Evolutionary conservation across 2,888 invertebrate species (phyloP).

Genomic region (Melanotus villosus): DNA sequence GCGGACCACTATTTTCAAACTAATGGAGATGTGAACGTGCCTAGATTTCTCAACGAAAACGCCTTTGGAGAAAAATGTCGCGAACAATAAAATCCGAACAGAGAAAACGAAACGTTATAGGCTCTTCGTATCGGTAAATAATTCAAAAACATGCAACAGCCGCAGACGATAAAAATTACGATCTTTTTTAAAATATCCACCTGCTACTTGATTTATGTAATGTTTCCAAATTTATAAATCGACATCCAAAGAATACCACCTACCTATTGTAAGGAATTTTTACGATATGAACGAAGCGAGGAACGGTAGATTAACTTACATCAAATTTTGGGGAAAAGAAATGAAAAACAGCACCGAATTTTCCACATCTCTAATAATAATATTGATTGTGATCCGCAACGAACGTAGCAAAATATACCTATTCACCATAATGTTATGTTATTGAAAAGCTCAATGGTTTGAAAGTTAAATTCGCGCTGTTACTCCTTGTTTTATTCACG

Average conservation of each 20-base stretch:
- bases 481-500: neutral
- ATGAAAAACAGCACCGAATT: neutral
- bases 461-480: neutral
- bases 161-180: neutral
- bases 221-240: neutral
- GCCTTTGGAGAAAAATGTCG: constrained; percentile 33
- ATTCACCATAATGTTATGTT: constrained; percentile 3
- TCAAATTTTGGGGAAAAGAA: neutral
- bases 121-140: constrained; percentile 24
- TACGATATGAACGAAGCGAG: neutral
- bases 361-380: constrained; percentile 17
- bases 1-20: constrained; percentile 48
- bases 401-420: constrained; percentile 5
- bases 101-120: constrained; percentile 8
- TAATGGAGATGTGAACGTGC: constrained; percentile 48
- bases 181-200: neutral
- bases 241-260: too few relatives aligned
- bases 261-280: neutral
- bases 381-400: constrained; percentile 12
- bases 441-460: constrained; percentile 10
- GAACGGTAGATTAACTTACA: too few relatives aligned
- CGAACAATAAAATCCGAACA: constrained; percentile 33
- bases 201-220: neutral
- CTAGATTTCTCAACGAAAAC: constrained; percentile 25
- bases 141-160: constrained; percentile 9